These are phyloP conservation scores for Oscheius myriophilus DNA, from an alignment of 2,888 invertebrate genomes.

Conservation along the genomic window DNA sequence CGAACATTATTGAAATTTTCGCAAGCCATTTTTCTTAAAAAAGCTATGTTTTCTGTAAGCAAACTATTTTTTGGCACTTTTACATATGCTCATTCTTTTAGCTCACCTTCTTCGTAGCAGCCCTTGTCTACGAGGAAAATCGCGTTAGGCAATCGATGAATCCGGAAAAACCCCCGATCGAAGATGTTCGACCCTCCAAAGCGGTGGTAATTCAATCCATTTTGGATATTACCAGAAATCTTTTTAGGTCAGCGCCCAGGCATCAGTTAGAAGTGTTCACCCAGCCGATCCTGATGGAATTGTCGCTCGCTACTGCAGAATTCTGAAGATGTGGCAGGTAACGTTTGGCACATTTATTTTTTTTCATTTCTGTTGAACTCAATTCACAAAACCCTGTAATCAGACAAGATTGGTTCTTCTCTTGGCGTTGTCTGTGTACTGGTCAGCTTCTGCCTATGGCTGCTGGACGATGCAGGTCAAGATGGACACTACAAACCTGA, in stretches of 20 bases:
- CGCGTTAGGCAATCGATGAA: constrained; percentile 10
- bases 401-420: constrained; percentile 42
- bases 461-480: constrained; percentile 52
- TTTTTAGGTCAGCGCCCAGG: constrained; percentile 24
- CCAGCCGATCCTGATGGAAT: constrained; percentile 52
- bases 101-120: constrained; percentile 61
- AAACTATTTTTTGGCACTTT: too few relatives aligned
- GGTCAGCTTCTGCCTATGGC: constrained; percentile 51
- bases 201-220: not conserved
- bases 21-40: too few relatives aligned
- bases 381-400: constrained; percentile 1
- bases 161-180: constrained; percentile 23
- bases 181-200: constrained; percentile 13
- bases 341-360: not conserved
- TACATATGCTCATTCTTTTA: constrained; percentile 16
- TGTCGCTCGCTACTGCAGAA: constrained; percentile 50
- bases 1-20: too few relatives aligned
- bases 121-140: constrained; percentile 52
- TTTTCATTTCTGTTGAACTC: not conserved
- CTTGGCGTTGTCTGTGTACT: constrained; percentile 45
- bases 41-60: too few relatives aligned
- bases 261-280: constrained; percentile 27
- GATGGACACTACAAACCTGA: constrained; percentile 62
- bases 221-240: not conserved
- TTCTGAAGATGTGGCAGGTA: constrained; percentile 47